Percentiles rank a stretch among this genome's conserved stretches.
Conservation (phyloP, 2,113 vertebrate genomes). For the Pitta sordida region DNA sequence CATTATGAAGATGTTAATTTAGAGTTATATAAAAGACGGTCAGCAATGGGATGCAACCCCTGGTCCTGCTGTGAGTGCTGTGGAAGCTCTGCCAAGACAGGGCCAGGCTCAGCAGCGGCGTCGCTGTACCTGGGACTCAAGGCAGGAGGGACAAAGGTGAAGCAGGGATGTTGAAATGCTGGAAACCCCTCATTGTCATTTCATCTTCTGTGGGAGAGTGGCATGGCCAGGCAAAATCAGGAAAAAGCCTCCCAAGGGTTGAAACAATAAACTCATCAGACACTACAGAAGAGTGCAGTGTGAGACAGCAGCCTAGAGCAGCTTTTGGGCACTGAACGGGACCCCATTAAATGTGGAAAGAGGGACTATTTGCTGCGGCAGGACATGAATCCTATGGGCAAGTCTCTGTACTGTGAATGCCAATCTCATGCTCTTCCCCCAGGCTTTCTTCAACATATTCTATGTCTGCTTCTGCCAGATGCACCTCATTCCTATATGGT, state of each 20-base stretch:
- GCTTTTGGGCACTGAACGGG: background rate
- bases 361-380: background rate
- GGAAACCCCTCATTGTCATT: rapidly evolving
- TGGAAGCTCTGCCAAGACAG: background rate
- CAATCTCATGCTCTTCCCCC: background rate
- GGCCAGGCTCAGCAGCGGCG: rapidly evolving
- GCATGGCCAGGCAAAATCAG: background rate
- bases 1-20: background rate
- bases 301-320: background rate
- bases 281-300: rapidly evolving
- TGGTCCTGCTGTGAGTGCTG: background rate
- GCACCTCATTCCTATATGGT: background rate
- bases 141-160: background rate
- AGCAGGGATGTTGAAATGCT: background rate
- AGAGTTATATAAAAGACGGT: background rate
- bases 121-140: rapidly evolving
- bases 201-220: rapidly evolving
- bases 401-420: background rate
- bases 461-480: background rate
- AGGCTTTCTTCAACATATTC: background rate
- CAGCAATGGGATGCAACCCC: rapidly evolving
- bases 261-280: background rate
- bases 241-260: background rate
- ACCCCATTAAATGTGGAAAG: background rate
- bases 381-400: background rate